These are phyloP conservation scores for Malthinus seriepunctatus DNA, from an alignment of 2,888 invertebrate genomes.

Conservation along the genomic window DNA sequence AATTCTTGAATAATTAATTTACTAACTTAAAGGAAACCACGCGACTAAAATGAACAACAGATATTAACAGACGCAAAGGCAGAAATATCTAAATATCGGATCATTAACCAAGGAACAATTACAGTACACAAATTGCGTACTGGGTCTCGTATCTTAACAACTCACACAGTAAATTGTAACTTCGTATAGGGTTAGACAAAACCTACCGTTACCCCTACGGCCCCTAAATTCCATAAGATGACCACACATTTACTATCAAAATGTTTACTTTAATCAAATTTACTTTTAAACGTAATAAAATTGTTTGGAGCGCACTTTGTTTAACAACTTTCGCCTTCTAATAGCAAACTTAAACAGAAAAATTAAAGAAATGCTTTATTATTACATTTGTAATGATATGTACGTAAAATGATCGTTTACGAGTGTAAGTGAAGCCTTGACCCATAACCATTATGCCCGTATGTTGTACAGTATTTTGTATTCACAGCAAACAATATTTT, in stretches of 20 bases:
- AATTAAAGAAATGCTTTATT: too few relatives aligned
- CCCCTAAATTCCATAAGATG: conserved; percentile 27
- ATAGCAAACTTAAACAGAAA: too few relatives aligned
- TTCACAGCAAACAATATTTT: too few relatives aligned
- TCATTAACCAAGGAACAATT: conserved; percentile 36
- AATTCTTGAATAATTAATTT: conserved; percentile 15
- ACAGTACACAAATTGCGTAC: conserved; percentile 35
- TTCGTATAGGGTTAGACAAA: conserved; percentile 26
- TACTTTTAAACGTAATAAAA: too few relatives aligned
- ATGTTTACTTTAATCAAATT: conserved; percentile 5
- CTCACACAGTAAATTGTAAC: conserved; percentile 34
- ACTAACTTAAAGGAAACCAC: conserved; percentile 26
- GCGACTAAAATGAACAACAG: conserved; percentile 30
- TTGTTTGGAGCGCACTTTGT: too few relatives aligned
- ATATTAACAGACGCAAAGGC: conserved; percentile 30
- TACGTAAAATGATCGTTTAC: too few relatives aligned
- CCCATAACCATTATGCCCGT: too few relatives aligned
- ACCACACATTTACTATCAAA: conserved; percentile 20
- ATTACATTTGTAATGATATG: too few relatives aligned
- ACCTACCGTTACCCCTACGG: conserved; percentile 26
- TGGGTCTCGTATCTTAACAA: conserved; percentile 35
- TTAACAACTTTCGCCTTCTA: too few relatives aligned
- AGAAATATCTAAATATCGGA: conserved; percentile 34
- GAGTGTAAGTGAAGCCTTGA: too few relatives aligned
- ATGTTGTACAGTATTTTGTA: too few relatives aligned